phyloP scores from a whole-genome alignment of 2,797 vertebrate genomes.

The Euthynnus affinis region DNA sequence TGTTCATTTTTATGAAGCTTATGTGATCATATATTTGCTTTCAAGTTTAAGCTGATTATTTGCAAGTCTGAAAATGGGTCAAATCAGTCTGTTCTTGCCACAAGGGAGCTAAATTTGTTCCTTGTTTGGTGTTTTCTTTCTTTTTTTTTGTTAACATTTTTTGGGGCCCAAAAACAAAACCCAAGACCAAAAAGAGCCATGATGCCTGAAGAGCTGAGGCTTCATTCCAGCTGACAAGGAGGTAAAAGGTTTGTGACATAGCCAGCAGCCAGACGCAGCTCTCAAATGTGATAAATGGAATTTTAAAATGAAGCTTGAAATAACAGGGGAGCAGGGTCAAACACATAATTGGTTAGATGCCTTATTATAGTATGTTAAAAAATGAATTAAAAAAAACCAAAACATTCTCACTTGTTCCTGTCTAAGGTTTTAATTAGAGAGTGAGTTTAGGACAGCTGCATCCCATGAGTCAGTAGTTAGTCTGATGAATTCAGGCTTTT shows the following conservation, averaged over 20 bases:
- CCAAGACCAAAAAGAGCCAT: constrained; percentile 4
- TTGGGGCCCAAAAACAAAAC: constrained; percentile 14
- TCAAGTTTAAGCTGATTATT: constrained; percentile 14
- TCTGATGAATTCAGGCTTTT: constrained; percentile 28
- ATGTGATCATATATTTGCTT: constrained; percentile 3
- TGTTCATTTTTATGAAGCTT: too few species aligned
- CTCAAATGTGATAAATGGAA: constrained; percentile 24
- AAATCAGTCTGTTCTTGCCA: constrained; percentile 18
- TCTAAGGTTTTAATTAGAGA: constrained; percentile 43
- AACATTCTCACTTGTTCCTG: constrained; percentile 21
- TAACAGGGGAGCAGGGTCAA: constrained; percentile 11
- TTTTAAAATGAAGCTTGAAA: constrained; percentile 46
- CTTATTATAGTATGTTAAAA: constrained; percentile 23
- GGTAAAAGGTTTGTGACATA: constrained; percentile 57
- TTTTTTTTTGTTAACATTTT: constrained; percentile 17
- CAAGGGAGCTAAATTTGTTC: constrained; percentile 32
- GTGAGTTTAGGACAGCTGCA: constrained; percentile 12
- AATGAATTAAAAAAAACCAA: constrained; percentile 1
- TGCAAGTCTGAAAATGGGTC: constrained; percentile 34
- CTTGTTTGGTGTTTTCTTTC: constrained; percentile 26
- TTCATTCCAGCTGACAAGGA: constrained; percentile 57
- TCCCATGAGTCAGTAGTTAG: constrained; percentile 29
- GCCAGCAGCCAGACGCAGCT: constrained; percentile 47
- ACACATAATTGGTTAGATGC: constrained; percentile 6
- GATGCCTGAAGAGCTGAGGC: constrained; percentile 46